Evolutionary conservation across 2,888 invertebrate genomes (phyloP), one percentile per base, ranked within the genome.

Genomic region (Miltochrista miniata): DNA sequence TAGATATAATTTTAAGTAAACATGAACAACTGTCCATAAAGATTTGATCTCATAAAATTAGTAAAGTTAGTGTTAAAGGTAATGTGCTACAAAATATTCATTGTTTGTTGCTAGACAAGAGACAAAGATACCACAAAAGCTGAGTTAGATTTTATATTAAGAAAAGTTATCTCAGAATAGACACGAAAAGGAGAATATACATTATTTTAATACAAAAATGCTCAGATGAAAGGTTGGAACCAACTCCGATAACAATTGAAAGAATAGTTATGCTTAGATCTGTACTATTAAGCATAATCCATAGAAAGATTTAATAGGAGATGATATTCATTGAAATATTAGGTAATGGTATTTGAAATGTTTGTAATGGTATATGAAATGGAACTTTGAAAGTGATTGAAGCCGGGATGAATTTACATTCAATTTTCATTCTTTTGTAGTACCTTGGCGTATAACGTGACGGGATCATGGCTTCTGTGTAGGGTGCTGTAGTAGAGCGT

Each of bases 361-460:
- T 57, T 72, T n/a, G 65, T 70, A 70, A 72, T 67, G 61, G 55
- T 56, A 36, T 40, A 12, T 36, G 31, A 59, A 68, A 72, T 69
- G 63, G n/a, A n/a, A 66, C 57, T 67, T 52, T 44, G 56, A 52
- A 37, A 54, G 24, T 79, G 76, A 71, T 56, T 52, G 45, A 74
- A 76, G 75, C 70, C 55, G 73, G 79, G 79, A 70, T 76, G 71
- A 79, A 74, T 72, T 31, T 61, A 64, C 49, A 48, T 72, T 67
- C 49, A 54, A 60, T 64, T 49, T 65, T 65, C 58, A 54, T 61
- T 83, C 85, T 91, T 91, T 90, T 92, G 92, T 90, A 92, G 92
- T 92, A 92, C 92, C 92, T 92, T 90, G 83, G 82, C 74, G 73
- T 85, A 82, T 79, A 87, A 84, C 88, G 87, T 81, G 85, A 84